phyloP scores from a whole-genome alignment of 1,140 invertebrate species.

The Lordiphosa stackelbergi region DNA sequence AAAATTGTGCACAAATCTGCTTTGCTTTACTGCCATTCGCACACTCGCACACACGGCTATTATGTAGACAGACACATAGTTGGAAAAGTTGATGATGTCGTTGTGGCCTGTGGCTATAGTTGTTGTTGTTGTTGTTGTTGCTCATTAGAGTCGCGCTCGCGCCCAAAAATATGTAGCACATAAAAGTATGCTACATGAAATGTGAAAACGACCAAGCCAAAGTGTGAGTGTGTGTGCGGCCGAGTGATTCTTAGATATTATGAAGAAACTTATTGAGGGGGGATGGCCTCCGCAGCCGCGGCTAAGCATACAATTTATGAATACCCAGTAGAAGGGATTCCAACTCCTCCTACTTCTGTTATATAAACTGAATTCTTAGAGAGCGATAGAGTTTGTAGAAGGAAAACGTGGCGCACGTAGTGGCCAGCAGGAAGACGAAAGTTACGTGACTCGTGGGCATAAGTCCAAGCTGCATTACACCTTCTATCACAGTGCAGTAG shows the following conservation, averaged over 20 bases:
- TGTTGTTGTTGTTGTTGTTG: constrained; percentile 29
- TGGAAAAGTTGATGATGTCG: constrained; percentile 61
- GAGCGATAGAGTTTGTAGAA: constrained; percentile 1
- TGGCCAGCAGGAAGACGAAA: constrained; percentile 42
- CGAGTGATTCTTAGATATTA: constrained; percentile 65
- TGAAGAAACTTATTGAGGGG: constrained; percentile 66
- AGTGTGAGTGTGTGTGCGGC: constrained; percentile 2
- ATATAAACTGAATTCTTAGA: not conserved
- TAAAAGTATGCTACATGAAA: constrained; percentile 64
- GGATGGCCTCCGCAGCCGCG: constrained; percentile 15
- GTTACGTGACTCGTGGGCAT: constrained; percentile 72
- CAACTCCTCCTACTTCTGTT: constrained; percentile 17
- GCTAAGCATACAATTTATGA: constrained; percentile 74
- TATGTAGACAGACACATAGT: constrained; percentile 68
- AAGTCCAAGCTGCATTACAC: constrained; percentile 52
- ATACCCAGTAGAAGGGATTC: constrained; percentile 50
- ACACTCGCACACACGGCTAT: constrained; percentile 25
- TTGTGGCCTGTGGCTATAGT: constrained; percentile 23
- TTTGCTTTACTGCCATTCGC: constrained; percentile 14
- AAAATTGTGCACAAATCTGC: constrained; percentile 41
- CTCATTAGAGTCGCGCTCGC: constrained; percentile 61
- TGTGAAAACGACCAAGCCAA: constrained; percentile 48
- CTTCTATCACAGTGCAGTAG: constrained; percentile 34
- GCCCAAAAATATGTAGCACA: constrained; percentile 57
- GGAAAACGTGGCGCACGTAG: constrained; percentile 15